phyloP scores from a whole-genome alignment of 2,797 vertebrate species.

The Picus viridis region DNA sequence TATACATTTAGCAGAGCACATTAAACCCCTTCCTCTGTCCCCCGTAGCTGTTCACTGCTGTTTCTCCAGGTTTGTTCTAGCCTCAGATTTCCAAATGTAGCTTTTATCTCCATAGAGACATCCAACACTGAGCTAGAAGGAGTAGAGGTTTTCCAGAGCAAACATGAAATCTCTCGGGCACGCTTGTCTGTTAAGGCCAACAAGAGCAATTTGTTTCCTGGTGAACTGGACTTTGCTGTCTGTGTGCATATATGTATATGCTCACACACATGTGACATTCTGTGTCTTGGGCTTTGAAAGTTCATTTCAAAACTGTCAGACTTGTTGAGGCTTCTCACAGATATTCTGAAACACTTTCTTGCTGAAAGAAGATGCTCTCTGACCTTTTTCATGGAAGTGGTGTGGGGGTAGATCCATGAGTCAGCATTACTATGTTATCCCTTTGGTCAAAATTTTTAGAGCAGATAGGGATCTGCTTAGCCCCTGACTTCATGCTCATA shows the following conservation, averaged over 20 bases:
- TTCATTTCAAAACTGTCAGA: not conserved
- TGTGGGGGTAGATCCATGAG: not conserved
- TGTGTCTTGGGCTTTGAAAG: not conserved
- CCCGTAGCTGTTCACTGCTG: not conserved
- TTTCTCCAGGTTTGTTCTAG: not conserved
- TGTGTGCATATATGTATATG: too few relatives aligned
- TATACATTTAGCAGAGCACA: not conserved
- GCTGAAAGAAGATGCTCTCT: not conserved
- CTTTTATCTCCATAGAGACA: not conserved
- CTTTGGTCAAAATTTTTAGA: not conserved
- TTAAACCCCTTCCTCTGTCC: not conserved
- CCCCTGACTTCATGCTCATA: not conserved
- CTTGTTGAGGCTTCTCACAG: not conserved
- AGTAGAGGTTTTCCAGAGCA: not conserved
- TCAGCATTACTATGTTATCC: not conserved
- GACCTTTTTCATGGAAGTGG: not conserved
- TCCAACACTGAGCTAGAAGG: not conserved
- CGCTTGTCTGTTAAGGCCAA: not conserved
- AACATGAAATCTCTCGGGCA: not conserved
- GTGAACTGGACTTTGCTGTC: not conserved
- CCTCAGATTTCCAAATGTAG: not conserved
- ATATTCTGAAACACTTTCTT: not conserved
- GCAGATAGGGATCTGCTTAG: not conserved
- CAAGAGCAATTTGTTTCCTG: not conserved
- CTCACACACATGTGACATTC: not conserved